These are phyloP conservation scores for Ryuthela nishihirai DNA, from an alignment of 2,888 invertebrate genomes.

Conservation along the genomic window DNA sequence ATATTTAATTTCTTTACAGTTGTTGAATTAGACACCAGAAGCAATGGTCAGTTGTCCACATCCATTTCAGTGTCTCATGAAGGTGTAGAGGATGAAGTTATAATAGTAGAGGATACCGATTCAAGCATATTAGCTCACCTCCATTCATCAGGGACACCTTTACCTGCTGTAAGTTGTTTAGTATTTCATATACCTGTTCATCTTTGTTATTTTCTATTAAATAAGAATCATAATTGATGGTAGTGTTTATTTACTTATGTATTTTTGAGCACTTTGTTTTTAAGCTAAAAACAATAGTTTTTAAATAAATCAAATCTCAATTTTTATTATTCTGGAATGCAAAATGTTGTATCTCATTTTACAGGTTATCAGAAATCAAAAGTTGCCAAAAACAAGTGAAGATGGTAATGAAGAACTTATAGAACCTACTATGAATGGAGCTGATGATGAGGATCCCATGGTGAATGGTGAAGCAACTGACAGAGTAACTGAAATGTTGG, in stretches of 20 bases:
- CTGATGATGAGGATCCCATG: constrained; percentile 6
- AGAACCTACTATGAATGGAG: constrained; percentile 16
- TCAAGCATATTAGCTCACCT: constrained; percentile 65
- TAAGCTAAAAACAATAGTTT: background rate
- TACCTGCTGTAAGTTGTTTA: constrained; percentile 24
- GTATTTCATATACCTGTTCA: background rate
- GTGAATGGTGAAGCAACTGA: constrained; percentile 24
- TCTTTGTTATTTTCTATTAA: background rate
- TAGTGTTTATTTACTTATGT: background rate
- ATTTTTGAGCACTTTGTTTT: background rate
- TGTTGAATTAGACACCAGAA: constrained; percentile 11
- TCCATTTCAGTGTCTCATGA: constrained; percentile 45
- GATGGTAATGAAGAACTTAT: background rate
- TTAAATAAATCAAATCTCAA: background rate
- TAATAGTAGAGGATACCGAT: constrained; percentile 84
- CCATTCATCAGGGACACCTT: constrained; percentile 36
- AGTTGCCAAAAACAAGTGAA: constrained; percentile 2
- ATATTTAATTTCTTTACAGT: no score
- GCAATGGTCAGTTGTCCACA: constrained; percentile 14
- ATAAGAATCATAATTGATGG: background rate
- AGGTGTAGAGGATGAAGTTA: constrained; percentile 67
- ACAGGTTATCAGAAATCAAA: constrained; percentile 23
- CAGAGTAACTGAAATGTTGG: constrained; percentile 14
- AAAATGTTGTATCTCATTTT: background rate
- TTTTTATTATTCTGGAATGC: background rate